Base-by-base conservation (phyloP, 2,888 invertebrate species). In the Tipula vernalis region DNA sequence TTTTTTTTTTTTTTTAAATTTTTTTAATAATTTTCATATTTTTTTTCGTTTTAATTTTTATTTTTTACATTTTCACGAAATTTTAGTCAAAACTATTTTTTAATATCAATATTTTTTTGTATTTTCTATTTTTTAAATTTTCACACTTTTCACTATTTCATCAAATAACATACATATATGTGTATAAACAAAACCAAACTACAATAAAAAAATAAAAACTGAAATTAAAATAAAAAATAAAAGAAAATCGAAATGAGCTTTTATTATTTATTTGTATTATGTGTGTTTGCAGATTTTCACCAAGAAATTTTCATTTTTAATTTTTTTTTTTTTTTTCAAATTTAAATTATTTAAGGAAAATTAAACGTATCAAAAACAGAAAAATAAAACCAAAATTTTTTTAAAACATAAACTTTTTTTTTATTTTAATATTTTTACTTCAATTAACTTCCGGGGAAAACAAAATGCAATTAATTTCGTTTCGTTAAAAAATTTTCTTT, bases 391-490 rank as follows among this genome's bases (percentile, higher is more conserved):
- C 85, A 85, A 57, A 57, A 71, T 28, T 28, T 71, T 39, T 71
- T 71, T 28, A 84, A 83, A 83, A 18, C 15, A 36, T 41, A 86
- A 86, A 28, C 18, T 86, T 86, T 86, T 18, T 44, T 86, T 42
- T 86, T 86, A 12, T 86, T 86, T 44, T 44, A 39, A 39, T 86
- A 41, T 84, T 84, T 41, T 36, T 84, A 39, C 41, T 39, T 39
- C 84, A 84, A 84, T 15, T 84, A 84, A 84, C 84, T 84, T 84
- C 84, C 84, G 84, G 84, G 84, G 39, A 84, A 84, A 84, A 39
- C 41, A 84, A 84, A 84, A 84, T 84, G 84, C 84, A 84, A 84
- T 84, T 84, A 39, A 84, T 84, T 84, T 84, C 39, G 41, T 84
- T 84, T 84, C 84, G 84, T 84, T 84, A 15, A 84, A 39, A 44